A percentile compares a stretch with the other conserved stretches of the same genome.
Conservation (phyloP, 2,113 vertebrate species). For the Camelus bactrianus region DNA sequence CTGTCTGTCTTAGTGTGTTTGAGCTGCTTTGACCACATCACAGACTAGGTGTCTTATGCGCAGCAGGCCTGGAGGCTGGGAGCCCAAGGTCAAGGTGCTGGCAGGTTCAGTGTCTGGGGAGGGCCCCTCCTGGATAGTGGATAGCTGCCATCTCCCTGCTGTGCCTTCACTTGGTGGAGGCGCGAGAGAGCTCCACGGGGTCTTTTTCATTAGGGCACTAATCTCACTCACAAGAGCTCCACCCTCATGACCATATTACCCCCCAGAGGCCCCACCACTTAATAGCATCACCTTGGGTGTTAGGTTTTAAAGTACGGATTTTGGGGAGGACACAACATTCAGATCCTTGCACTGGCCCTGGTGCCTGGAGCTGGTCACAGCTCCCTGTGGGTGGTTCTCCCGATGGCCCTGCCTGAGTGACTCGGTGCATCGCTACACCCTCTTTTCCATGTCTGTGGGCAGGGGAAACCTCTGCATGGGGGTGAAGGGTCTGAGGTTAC, state of each 20-base stretch:
- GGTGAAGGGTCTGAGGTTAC: not conserved
- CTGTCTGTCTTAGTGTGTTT: not conserved
- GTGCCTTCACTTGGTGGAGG: not conserved
- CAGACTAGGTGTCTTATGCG: not conserved
- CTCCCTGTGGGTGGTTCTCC: not conserved
- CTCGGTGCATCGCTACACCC: rapidly evolving
- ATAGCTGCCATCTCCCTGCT: not conserved
- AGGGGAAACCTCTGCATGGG: rapidly evolving
- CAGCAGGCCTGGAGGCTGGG: not conserved
- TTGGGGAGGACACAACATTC: not conserved
- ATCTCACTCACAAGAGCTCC: not conserved
- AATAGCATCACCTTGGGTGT: rapidly evolving
- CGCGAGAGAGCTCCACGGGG: not conserved
- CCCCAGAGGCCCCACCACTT: not conserved
- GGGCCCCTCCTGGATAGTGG: not conserved
- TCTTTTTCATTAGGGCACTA: not conserved
- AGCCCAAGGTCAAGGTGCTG: not conserved
- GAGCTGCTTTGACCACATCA: not conserved
- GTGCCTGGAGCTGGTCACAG: not conserved
- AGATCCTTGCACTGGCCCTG: not conserved
- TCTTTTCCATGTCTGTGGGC: no score
- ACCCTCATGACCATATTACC: not conserved
- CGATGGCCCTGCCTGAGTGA: not conserved
- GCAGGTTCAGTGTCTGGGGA: not conserved
- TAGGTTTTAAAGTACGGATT: not conserved